Percentiles rank a stretch among this genome's conserved stretches.
phyloP scores from a whole-genome alignment of 2,888 invertebrate genomes.

The Monoplex corrugatus region DNA sequence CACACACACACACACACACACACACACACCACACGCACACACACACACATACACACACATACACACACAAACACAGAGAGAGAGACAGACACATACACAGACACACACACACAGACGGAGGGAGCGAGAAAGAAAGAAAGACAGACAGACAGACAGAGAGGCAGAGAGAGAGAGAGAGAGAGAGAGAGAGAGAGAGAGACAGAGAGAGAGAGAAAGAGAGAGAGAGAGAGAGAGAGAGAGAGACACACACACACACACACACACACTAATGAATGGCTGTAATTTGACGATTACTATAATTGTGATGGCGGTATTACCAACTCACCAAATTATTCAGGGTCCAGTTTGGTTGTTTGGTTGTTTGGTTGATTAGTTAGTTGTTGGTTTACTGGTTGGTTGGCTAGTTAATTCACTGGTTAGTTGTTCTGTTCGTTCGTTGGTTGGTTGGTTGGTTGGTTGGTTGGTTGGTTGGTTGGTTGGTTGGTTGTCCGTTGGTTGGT shows the following conservation, averaged over 20 bases:
- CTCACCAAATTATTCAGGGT: too few relatives aligned
- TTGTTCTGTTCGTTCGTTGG: too few relatives aligned
- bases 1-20: neutral
- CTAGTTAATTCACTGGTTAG: too few relatives aligned
- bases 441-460: too few relatives aligned
- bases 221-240: neutral
- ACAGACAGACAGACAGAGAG: slow-evolving; percentile 2
- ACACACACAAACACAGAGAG: neutral
- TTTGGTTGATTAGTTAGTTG: too few relatives aligned
- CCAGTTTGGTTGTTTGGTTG: too few relatives aligned
- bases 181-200: neutral
- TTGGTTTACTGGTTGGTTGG: too few relatives aligned
- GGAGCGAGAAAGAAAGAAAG: neutral
- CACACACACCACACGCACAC: neutral
- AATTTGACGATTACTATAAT: too few relatives aligned
- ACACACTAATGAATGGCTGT: neutral
- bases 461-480: too few relatives aligned
- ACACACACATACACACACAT: neutral
- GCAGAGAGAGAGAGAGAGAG: neutral
- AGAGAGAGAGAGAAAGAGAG: neutral
- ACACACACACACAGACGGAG: neutral
- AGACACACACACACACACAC: neutral
- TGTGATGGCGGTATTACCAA: too few relatives aligned
- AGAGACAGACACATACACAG: neutral
- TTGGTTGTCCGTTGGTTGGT: too few relatives aligned